Evolutionary conservation across 1,140 invertebrate species (phyloP).

Genomic region (Lysiphlebus fabarum): DNA sequence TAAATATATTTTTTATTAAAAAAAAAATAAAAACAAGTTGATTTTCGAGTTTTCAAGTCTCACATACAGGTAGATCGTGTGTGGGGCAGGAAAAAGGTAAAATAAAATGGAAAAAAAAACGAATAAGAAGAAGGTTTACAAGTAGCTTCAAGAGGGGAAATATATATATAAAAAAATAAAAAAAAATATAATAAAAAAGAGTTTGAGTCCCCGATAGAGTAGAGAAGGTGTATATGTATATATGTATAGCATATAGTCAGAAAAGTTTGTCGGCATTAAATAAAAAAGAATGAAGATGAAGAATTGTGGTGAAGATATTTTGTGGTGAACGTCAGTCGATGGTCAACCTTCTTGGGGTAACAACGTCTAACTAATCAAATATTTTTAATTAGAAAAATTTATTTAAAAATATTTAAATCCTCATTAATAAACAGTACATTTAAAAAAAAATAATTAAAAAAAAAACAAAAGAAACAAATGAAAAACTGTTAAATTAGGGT

Average conservation of each 20-base stretch:
- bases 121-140: background rate
- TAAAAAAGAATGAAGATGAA: conserved; percentile 49
- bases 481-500: no score
- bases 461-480: no score
- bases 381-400: no score
- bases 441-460: no score
- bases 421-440: no score
- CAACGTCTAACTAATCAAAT: conserved; percentile 27
- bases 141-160: background rate
- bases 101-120: background rate
- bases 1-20: background rate
- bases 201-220: background rate
- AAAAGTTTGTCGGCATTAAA: conserved; percentile 25
- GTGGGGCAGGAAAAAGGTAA: background rate
- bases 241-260: conserved; percentile 18
- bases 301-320: conserved; percentile 46
- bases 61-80: conserved; percentile 6
- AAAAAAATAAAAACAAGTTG: conserved; percentile 14
- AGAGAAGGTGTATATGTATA: conserved; percentile 29
- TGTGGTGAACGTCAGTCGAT: conserved; percentile 44
- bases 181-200: conserved; percentile 2
- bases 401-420: no score
- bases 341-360: conserved; percentile 46
- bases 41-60: conserved; percentile 18
- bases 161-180: background rate